Evolutionary conservation across 1,140 invertebrate species (phyloP).

Genomic region (Trichonephila clavata): DNA sequence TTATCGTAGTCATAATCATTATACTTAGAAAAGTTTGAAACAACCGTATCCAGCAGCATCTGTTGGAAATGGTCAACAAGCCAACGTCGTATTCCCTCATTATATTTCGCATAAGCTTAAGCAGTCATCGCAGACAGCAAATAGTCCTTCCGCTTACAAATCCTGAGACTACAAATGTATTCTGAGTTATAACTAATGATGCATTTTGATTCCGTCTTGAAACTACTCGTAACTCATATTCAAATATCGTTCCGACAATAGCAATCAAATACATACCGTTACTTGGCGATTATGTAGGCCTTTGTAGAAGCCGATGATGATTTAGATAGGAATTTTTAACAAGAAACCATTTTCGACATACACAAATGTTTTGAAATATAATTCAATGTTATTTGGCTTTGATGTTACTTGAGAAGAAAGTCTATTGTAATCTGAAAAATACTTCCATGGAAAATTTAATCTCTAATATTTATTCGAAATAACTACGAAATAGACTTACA

Average conservation of each 20-base stretch:
- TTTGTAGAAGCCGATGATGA: neutral
- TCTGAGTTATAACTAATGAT: constrained; percentile 32
- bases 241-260: constrained; percentile 21
- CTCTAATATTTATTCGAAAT: neutral
- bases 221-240: constrained; percentile 54
- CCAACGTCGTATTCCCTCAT: neutral
- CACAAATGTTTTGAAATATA: neutral
- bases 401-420: neutral
- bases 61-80: constrained; percentile 4
- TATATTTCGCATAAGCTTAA: constrained; percentile 5
- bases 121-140: constrained; percentile 10
- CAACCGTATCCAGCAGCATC: neutral
- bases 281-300: neutral
- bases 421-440: neutral
- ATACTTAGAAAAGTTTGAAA: constrained; percentile 28
- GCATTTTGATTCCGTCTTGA: constrained; percentile 32
- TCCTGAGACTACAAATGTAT: constrained; percentile 1
- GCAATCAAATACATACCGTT: constrained; percentile 40
- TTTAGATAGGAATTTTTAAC: neutral
- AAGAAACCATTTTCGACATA: neutral
- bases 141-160: neutral
- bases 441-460: neutral
- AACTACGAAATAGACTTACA: no score
- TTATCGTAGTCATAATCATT: constrained; percentile 17
- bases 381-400: neutral